A percentile compares a stretch with the other conserved stretches of the same genome.
These are phyloP conservation scores for Trichogramma dendrolimi DNA, from an alignment of 2,888 invertebrate species.

Conservation along the genomic window DNA sequence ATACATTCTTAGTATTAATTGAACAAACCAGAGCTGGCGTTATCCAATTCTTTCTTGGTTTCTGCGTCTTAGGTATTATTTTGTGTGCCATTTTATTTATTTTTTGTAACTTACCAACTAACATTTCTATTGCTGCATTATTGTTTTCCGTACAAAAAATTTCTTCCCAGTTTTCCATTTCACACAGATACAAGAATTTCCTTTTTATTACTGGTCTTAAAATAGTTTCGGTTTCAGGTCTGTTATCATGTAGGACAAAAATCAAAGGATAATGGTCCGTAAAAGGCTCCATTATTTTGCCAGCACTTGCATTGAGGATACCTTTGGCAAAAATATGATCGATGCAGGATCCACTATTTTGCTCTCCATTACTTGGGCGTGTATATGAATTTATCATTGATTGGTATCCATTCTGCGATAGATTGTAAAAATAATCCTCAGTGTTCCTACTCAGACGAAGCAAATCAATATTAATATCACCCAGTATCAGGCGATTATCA, in stretches of 20 bases:
- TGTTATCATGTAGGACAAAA: constrained; percentile 10
- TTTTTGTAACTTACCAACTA: neutral
- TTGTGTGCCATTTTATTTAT: no score
- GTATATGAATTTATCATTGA: constrained; percentile 15
- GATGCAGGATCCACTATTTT: constrained; percentile 15
- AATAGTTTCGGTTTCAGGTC: no score
- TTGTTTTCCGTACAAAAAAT: neutral
- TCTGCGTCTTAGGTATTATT: neutral
- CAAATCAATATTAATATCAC: neutral
- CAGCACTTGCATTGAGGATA: neutral
- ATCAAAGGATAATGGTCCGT: constrained; percentile 22
- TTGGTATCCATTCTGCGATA: constrained; percentile 14
- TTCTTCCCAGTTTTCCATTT: neutral
- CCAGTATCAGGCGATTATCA: neutral
- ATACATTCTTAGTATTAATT: constrained; percentile 4
- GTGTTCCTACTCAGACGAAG: no score
- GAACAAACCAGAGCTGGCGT: constrained; percentile 5
- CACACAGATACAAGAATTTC: neutral
- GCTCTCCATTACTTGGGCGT: constrained; percentile 8
- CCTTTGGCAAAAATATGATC: constrained; percentile 21
- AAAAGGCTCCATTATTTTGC: constrained; percentile 10
- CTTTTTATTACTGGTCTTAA: neutral
- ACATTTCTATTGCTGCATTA: neutral
- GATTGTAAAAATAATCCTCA: neutral
- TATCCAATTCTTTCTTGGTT: constrained; percentile 9